Base-by-base conservation (phyloP, 2,888 invertebrate genomes). In the Portevinia maculata region DNA sequence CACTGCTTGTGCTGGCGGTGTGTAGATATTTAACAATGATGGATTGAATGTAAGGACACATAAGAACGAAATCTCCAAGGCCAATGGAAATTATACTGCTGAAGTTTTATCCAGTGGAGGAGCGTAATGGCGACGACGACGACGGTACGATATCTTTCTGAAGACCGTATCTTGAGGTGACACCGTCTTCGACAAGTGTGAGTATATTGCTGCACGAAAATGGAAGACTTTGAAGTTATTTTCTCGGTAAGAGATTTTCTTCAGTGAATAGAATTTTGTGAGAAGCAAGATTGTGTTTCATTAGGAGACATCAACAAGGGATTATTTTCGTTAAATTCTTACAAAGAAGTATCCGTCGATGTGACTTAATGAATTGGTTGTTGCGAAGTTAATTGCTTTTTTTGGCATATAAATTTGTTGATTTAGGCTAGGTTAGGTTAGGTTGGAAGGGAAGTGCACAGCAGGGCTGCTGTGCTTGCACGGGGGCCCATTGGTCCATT, bases 31-130 rank as follows among this genome's bases (percentile, higher is more conserved):
- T 62, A 32, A 67, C 41, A 44, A 48, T 79, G 79, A 79, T 62
- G 69, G 55, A 74, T 67, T 79, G 79, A 74, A 62, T 74, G 46
- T 55, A 69, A 74, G 74, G 55, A 79, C 39, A 65, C 65, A 69
- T 55, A 79, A 67, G 60, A 32, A 53, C 39, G 39, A 67, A 21
- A 53, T 52, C 44, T 53, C 32, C 53, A 46, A 62, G 60, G 62
- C 52, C 52, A 60, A 52, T 11, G 11, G 11, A 8, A 17, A 15
- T 44, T 32, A 37, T 17, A 34, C 15, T 67, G 30, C 32, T 64
- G 41, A 30, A n/a, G 39, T 65, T 6, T 39, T 57, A 37, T 15
- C 30, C 28, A 32, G 3, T 24, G 24, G 24, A 24, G 24, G 24
- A 24, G 24, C 24, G 2, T 34, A 52, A 8, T 53, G 24, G 24